These are phyloP conservation scores for Atherinomorus stipes DNA, from an alignment of 2,113 vertebrate species.

Conservation along the genomic window DNA sequence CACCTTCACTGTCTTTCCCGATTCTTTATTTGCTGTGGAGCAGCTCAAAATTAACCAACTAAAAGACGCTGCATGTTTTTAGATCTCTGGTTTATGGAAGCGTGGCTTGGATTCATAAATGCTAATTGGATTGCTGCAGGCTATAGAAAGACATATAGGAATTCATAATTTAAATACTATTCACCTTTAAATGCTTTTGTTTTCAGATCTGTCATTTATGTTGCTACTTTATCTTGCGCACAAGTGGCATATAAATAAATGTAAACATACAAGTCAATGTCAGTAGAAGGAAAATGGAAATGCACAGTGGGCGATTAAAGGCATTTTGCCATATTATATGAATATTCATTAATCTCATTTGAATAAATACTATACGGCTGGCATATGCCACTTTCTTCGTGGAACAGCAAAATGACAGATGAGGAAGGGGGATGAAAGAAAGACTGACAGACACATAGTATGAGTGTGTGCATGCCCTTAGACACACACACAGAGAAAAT, in stretches of 20 bases:
- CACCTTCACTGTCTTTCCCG: constrained; percentile 69
- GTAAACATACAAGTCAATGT: constrained; percentile 31
- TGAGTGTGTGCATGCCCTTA: not conserved
- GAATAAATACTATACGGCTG: constrained; percentile 57
- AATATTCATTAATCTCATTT: constrained; percentile 77
- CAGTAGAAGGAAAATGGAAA: constrained; percentile 42
- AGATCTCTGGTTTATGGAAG: constrained; percentile 14
- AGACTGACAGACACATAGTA: constrained; percentile 28
- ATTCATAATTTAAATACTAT: constrained; percentile 43
- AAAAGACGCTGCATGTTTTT: constrained; percentile 19
- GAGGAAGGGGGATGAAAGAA: constrained; percentile 74
- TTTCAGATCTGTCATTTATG: constrained; percentile 50
- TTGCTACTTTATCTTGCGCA: constrained; percentile 12
- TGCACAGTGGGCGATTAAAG: constrained; percentile 52
- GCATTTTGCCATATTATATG: constrained; percentile 62
- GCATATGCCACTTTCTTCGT: constrained; percentile 44
- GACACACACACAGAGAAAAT: constrained; percentile 29
- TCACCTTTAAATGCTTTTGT: constrained; percentile 51
- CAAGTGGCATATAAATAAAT: constrained; percentile 36
- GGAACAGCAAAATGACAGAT: constrained; percentile 56
- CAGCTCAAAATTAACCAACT: constrained; percentile 48
- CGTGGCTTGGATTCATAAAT: constrained; percentile 41
- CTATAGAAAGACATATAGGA: constrained; percentile 53
- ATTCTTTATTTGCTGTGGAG: constrained; percentile 55
- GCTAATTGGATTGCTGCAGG: constrained; percentile 60